phyloP scores from a whole-genome alignment of 2,888 invertebrate genomes.

The Crioceris asparagi region DNA sequence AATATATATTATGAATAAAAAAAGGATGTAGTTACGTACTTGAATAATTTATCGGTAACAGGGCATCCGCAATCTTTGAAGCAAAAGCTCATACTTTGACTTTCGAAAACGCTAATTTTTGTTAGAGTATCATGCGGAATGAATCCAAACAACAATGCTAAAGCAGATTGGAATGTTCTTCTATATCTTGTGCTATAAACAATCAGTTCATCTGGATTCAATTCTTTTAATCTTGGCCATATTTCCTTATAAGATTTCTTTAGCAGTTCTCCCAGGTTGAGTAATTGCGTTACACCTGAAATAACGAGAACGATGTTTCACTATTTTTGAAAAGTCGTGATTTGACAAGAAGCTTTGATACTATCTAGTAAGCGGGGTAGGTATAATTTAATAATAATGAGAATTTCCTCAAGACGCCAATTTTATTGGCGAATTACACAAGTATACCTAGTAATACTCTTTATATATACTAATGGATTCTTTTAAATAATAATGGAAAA shows the following conservation, averaged over 20 bases:
- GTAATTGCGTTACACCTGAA: slow-evolving; percentile 55
- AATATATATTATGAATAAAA: too few species aligned
- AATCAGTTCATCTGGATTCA: slow-evolving; percentile 48
- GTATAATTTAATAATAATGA: too few species aligned
- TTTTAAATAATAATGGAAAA: too few species aligned
- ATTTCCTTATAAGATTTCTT: slow-evolving; percentile 45
- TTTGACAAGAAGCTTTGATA: too few species aligned
- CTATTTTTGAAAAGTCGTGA: too few species aligned
- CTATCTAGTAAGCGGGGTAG: too few species aligned
- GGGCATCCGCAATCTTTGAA: slow-evolving; percentile 77
- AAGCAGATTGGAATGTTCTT: slow-evolving; percentile 83
- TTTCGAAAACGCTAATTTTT: slow-evolving; percentile 59
- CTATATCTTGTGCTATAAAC: slow-evolving; percentile 76
- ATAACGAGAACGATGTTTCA: slow-evolving; percentile 6
- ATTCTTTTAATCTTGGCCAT: slow-evolving; percentile 39
- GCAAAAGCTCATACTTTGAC: slow-evolving; percentile 75
- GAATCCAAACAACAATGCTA: slow-evolving; percentile 66
- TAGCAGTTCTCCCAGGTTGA: slow-evolving; percentile 64
- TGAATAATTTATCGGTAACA: slow-evolving; percentile 50
- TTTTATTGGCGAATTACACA: too few species aligned
- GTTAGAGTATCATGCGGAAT: slow-evolving; percentile 55
- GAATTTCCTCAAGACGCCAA: too few species aligned
- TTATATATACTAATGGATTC: too few species aligned
- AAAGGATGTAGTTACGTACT: too few species aligned
- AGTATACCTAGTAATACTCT: too few species aligned